Evolutionary conservation across 2,888 invertebrate species (phyloP).

Genomic region (Agonopterix subpropinquella): DNA sequence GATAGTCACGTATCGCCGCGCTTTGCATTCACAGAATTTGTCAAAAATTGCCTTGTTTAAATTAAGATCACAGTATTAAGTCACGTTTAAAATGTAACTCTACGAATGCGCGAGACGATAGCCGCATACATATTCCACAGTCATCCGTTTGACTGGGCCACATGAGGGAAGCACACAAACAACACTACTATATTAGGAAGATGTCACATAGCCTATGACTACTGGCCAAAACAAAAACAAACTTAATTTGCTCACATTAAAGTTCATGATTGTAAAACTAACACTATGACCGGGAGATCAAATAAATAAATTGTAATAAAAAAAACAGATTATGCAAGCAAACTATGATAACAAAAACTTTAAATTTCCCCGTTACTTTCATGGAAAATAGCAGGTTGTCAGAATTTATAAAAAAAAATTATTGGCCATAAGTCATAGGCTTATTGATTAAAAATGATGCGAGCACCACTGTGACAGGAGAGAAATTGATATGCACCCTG

Average conservation of each 20-base stretch:
- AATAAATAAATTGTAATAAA: background rate
- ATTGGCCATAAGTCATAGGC: slow-evolving; percentile 31
- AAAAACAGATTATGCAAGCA: background rate
- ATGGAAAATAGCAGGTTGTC: too few relatives aligned
- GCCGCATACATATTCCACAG: slow-evolving; percentile 69
- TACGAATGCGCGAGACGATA: slow-evolving; percentile 63
- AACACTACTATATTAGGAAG: slow-evolving; percentile 32
- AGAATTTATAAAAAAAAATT: background rate
- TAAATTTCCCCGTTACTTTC: too few relatives aligned
- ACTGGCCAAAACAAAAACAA: background rate
- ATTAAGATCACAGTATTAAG: slow-evolving; percentile 76
- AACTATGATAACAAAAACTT: background rate
- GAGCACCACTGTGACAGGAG: slow-evolving; percentile 41
- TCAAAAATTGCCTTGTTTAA: slow-evolving; percentile 70
- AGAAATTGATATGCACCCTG: slow-evolving; percentile 52
- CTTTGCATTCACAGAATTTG: slow-evolving; percentile 60
- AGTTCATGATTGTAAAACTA: background rate
- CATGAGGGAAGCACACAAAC: slow-evolving; percentile 39
- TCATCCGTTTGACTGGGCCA: slow-evolving; percentile 57
- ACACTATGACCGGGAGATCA: background rate
- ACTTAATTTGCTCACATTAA: background rate
- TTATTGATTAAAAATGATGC: slow-evolving; percentile 26
- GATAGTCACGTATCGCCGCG: slow-evolving; percentile 52
- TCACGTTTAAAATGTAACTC: slow-evolving; percentile 68
- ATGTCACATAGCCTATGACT: slow-evolving; percentile 34